phyloP scores from a whole-genome alignment of 2,113 vertebrate species.

The Lagenorhynchus albirostris region DNA sequence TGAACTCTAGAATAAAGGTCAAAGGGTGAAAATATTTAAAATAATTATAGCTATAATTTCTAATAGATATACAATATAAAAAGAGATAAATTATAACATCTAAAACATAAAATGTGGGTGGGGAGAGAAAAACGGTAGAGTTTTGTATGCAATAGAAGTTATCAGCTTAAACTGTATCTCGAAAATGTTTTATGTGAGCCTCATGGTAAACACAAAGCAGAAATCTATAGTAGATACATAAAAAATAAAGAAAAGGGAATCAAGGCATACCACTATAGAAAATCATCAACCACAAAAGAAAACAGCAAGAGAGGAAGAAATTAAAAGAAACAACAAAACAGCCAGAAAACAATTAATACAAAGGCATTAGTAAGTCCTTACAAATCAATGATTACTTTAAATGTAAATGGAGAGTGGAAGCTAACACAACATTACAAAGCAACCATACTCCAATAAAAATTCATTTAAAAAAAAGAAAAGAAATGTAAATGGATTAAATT shows the following conservation, averaged over 20 bases:
- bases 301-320: neutral
- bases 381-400: neutral
- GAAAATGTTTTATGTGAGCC: neutral
- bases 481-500: neutral
- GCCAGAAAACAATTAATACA: neutral
- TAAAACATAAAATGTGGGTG: neutral
- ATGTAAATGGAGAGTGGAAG: neutral
- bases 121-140: neutral
- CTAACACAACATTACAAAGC: too few relatives aligned
- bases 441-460: too few relatives aligned
- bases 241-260: neutral
- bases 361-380: neutral
- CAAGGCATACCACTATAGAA: neutral
- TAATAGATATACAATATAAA: neutral
- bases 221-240: neutral
- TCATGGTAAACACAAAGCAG: neutral
- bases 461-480: too few relatives aligned
- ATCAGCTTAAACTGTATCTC: neutral
- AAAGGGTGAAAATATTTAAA: neutral
- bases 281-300: neutral
- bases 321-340: neutral
- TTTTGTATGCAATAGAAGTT: neutral
- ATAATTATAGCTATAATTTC: neutral
- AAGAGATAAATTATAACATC: neutral
- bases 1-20: neutral